Base-by-base conservation (phyloP, 2,797 vertebrate species). In the Sparidentex hasta region DNA sequence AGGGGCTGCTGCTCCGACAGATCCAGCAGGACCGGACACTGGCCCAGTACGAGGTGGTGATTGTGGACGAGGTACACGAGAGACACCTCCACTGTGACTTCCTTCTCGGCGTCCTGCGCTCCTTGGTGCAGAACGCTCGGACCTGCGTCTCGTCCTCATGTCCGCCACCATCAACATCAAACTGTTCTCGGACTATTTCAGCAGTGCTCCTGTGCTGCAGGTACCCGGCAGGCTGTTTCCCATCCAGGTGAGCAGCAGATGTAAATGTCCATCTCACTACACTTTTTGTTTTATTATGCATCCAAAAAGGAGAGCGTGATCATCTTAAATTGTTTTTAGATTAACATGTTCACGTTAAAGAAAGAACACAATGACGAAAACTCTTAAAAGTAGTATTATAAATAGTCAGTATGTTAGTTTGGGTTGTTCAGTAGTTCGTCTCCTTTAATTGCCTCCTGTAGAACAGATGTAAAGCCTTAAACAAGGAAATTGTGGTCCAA, bases 161-260 rank as follows among this genome's bases (percentile, higher is more conserved):
- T 99, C 98, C 0, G 98, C 98, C 80, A 99, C 98, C 86, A 97
- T 98, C 94, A 98, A 99, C 91, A 97, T 97, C 85, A 92, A 88
- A 11, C 97, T 99, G 13, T 99, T 99, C 76, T 97, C 97, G 0
- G 56, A 84, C 9, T 99, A 98, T 52, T 98, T 99, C 1, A 85
- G 88, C 0, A 25, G 66, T 0, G 97, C 97, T 0, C 98, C 98
- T 0, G 97, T 99, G 71, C 91, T 99, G 51, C 98, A 97, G 90
- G 98, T 99, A 1, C 98, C 98, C 0, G 98, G 98, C 3, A 89
- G 98, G 71, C 95, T 97, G 56, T 98, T 96, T 66, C 97, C 97
- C 46, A 98, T 99, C 86, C 95, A 96, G 96, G 98, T 96, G 41
- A 82, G 85, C 14, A 54, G 20, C 18, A 63, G 18, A 17, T 48